Percentiles rank a stretch among this genome's conserved stretches.
phyloP scores from a whole-genome alignment of 2,797 vertebrate genomes.

The Alosa sapidissima region DNA sequence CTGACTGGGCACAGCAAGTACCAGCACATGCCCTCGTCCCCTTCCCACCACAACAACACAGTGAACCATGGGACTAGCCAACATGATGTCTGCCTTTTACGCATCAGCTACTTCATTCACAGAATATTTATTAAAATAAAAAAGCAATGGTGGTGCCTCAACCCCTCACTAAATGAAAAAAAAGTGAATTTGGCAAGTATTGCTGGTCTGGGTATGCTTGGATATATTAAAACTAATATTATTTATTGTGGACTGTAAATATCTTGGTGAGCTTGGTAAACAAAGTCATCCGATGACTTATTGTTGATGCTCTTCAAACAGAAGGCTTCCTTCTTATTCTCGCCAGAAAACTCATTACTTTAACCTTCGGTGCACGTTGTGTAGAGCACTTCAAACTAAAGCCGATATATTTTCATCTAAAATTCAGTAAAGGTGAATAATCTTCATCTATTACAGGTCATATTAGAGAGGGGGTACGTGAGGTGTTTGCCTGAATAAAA shows the following conservation, averaged over 20 bases:
- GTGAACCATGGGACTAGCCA: neutral
- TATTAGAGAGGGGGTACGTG: conserved; percentile 10
- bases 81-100: neutral
- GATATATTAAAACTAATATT: neutral
- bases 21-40: neutral
- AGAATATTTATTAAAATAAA: neutral
- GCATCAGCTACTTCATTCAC: neutral
- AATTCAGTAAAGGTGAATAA: conserved; percentile 24
- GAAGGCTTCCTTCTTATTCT: neutral
- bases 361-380: neutral
- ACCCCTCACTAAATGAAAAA: neutral
- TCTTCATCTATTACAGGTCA: conserved; percentile 19
- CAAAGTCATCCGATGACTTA: conserved; percentile 21
- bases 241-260: conserved; percentile 2
- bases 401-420: conserved; percentile 16
- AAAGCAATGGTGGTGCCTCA: neutral
- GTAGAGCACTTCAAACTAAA: conserved; percentile 5
- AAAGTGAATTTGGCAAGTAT: neutral
- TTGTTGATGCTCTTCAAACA: conserved; percentile 10
- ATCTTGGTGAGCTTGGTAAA: conserved; percentile 3
- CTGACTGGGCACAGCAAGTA: neutral
- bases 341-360: neutral
- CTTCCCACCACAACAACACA: neutral
- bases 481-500: conserved; percentile 20
- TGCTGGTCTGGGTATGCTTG: neutral